Conservation (phyloP, 2,888 invertebrate species). For the Synanthedon vespiformis region DNA sequence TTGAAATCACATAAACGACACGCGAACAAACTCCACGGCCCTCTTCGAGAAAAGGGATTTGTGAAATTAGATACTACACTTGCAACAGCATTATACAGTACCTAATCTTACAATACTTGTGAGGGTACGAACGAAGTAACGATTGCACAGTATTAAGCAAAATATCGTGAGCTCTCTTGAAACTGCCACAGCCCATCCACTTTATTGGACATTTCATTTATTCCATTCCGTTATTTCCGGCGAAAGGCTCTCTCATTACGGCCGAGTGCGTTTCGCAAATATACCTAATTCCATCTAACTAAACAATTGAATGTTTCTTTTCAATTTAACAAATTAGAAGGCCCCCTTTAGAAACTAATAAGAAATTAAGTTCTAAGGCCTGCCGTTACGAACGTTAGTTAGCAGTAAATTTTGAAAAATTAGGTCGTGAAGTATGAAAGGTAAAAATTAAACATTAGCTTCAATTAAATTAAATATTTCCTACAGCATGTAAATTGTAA, state of each 20-base stretch:
- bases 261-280: constrained; percentile 58
- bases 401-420: too few relatives aligned
- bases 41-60: too few relatives aligned
- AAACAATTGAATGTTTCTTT: constrained; percentile 62
- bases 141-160: constrained; percentile 5
- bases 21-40: too few relatives aligned
- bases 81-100: too few relatives aligned
- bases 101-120: not conserved
- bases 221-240: constrained; percentile 59
- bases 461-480: too few relatives aligned
- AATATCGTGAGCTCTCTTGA: constrained; percentile 17
- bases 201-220: constrained; percentile 63
- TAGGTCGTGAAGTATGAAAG: too few relatives aligned
- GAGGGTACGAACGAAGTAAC: constrained; percentile 3
- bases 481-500: too few relatives aligned
- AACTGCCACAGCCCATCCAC: constrained; percentile 52
- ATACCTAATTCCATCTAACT: constrained; percentile 56
- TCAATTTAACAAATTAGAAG: constrained; percentile 65
- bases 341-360: constrained; percentile 5
- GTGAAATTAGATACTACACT: too few relatives aligned
- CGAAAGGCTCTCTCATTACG: constrained; percentile 57
- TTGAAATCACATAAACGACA: too few relatives aligned
- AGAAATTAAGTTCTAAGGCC: too few relatives aligned
- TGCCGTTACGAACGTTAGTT: too few relatives aligned
- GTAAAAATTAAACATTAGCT: too few relatives aligned